Conservation (phyloP, 2,797 vertebrate genomes). For the Thamnophis elegans region DNA sequence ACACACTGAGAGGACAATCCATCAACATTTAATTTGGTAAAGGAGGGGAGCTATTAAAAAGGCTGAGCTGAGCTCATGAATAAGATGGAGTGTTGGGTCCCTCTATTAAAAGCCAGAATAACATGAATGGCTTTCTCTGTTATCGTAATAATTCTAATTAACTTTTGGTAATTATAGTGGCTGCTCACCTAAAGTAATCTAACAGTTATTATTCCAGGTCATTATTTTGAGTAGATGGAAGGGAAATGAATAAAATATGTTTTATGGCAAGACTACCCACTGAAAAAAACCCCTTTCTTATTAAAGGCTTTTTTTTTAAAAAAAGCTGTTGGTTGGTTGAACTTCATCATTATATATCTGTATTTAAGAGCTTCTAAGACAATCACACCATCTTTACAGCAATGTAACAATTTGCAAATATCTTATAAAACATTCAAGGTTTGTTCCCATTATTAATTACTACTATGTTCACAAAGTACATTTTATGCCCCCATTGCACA, state of each 20-base stretch:
- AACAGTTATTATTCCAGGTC: constrained; percentile 53
- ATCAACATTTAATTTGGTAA: constrained; percentile 70
- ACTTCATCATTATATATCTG: constrained; percentile 21
- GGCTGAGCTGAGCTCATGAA: constrained; percentile 58
- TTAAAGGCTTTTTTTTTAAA: constrained; percentile 50
- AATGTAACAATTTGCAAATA: constrained; percentile 42
- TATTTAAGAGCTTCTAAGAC: constrained; percentile 51
- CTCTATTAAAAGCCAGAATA: constrained; percentile 62
- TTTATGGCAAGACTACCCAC: constrained; percentile 56
- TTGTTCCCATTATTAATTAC: constrained; percentile 34
- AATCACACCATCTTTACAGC: constrained; percentile 37
- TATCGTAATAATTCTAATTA: constrained; percentile 74
- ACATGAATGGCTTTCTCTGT: constrained; percentile 57
- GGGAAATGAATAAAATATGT: constrained; percentile 48
- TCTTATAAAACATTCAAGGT: constrained; percentile 23
- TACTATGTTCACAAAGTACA: constrained; percentile 6
- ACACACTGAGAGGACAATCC: constrained; percentile 50
- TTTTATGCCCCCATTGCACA: not conserved
- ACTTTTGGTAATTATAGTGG: constrained; percentile 68
- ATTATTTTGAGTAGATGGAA: constrained; percentile 54
- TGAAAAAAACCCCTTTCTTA: constrained; percentile 31
- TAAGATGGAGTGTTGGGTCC: constrained; percentile 54
- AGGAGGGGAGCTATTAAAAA: constrained; percentile 58
- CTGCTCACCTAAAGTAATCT: constrained; percentile 49
- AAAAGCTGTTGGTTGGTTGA: constrained; percentile 44